Percentiles rank a stretch among this genome's conserved stretches.
phyloP scores from a whole-genome alignment of 2,113 vertebrate species.

The Neogale vison region DNA sequence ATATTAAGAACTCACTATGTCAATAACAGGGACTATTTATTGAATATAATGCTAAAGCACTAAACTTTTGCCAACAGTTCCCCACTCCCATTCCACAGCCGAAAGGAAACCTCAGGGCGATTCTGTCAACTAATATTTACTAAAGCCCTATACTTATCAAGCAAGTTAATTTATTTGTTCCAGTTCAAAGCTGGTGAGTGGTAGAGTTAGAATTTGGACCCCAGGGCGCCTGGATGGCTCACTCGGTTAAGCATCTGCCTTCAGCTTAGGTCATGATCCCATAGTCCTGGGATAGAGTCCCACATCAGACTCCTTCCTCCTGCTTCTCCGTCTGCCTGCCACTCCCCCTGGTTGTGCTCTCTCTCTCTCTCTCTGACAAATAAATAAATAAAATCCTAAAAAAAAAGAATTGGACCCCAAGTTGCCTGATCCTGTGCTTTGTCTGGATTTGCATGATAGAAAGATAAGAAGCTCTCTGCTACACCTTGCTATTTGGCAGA shows the following conservation, averaged over 20 bases:
- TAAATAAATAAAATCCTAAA: background rate
- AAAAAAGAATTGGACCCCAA: background rate
- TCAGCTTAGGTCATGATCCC: background rate
- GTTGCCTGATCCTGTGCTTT: background rate
- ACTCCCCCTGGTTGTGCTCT: background rate
- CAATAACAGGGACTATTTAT: background rate
- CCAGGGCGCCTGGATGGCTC: background rate
- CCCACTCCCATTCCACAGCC: background rate
- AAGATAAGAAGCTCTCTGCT: background rate
- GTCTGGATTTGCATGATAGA: background rate
- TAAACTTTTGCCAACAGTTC: background rate
- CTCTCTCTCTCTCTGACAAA: background rate
- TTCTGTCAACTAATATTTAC: slow-evolving; percentile 16
- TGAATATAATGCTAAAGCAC: background rate
- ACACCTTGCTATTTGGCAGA: background rate
- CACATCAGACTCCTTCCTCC: background rate
- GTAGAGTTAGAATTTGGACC: background rate
- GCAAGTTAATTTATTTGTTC: background rate
- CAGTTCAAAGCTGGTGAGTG: background rate
- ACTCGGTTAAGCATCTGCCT: background rate
- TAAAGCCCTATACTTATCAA: background rate
- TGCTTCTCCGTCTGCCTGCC: background rate
- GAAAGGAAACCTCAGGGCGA: background rate
- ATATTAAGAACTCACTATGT: background rate
- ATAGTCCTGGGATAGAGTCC: background rate